Conservation (phyloP, 2,888 invertebrate species). For the Metopia argyrocephala region DNA sequence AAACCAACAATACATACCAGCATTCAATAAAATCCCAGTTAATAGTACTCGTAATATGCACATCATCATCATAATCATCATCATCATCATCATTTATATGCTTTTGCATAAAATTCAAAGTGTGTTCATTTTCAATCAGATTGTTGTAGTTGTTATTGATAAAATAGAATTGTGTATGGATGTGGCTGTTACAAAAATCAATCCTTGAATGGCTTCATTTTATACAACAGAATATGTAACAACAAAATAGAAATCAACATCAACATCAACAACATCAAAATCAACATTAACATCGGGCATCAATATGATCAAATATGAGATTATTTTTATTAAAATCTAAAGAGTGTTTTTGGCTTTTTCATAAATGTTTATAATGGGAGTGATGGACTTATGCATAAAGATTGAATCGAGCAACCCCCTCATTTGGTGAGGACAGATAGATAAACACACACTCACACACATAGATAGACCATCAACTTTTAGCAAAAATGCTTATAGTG, state of each 20-base stretch:
- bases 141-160: slow-evolving; percentile 18
- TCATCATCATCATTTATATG: background rate
- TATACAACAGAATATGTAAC: no score
- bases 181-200: background rate
- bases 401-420: slow-evolving; percentile 29
- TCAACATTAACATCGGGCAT: slow-evolving; percentile 35
- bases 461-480: background rate
- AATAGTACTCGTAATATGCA: background rate
- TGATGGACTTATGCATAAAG: slow-evolving; percentile 42
- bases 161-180: background rate
- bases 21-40: slow-evolving; percentile 52
- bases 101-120: slow-evolving; percentile 16
- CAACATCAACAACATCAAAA: background rate
- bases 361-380: no score
- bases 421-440: no score
- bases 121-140: slow-evolving; percentile 39
- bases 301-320: slow-evolving; percentile 54
- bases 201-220: slow-evolving; percentile 31
- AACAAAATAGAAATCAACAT: no score
- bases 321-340: slow-evolving; percentile 59
- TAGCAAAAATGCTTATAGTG: background rate
- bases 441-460: background rate
- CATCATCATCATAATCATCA: no score
- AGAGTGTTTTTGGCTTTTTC: slow-evolving; percentile 60
- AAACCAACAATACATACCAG: slow-evolving; percentile 49